phyloP scores from a whole-genome alignment of 2,888 invertebrate genomes.

The Cenopis cana region DNA sequence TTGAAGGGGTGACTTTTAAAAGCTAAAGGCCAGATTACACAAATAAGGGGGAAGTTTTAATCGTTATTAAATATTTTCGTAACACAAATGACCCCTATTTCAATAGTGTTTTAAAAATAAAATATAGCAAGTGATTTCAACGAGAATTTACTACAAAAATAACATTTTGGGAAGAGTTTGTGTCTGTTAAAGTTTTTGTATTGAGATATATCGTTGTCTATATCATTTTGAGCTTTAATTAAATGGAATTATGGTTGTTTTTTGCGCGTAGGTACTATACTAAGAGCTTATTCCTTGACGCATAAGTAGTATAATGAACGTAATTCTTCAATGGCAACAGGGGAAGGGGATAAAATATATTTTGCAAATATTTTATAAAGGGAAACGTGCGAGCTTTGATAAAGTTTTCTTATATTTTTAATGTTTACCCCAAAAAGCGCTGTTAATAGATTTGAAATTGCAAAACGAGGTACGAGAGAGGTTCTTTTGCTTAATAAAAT shows the following conservation, averaged over 20 bases:
- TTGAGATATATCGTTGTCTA: not conserved
- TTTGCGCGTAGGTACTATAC: too few relatives aligned
- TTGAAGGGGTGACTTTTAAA: conserved; percentile 16
- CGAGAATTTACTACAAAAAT: too few relatives aligned
- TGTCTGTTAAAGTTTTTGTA: too few relatives aligned
- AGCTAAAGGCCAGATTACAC: conserved; percentile 12
- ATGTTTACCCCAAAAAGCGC: not conserved
- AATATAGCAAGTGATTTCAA: not conserved
- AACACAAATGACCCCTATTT: not conserved
- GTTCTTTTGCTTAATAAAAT: not conserved
- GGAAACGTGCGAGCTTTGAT: conserved; percentile 1
- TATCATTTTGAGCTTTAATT: not conserved
- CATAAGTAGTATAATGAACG: too few relatives aligned
- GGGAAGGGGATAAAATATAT: not conserved
- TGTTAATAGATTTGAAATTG: conserved; percentile 3
- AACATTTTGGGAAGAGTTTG: too few relatives aligned
- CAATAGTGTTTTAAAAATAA: conserved; percentile 2
- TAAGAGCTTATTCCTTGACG: not conserved
- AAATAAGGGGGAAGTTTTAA: conserved; percentile 5
- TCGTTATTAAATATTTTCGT: conserved; percentile 11
- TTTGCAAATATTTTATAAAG: conserved; percentile 5
- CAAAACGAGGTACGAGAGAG: not conserved
- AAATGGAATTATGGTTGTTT: not conserved
- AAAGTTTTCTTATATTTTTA: not conserved
- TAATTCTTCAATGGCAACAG: not conserved